Conservation (phyloP, 2,888 invertebrate species). For the Argyresthia albistria region DNA sequence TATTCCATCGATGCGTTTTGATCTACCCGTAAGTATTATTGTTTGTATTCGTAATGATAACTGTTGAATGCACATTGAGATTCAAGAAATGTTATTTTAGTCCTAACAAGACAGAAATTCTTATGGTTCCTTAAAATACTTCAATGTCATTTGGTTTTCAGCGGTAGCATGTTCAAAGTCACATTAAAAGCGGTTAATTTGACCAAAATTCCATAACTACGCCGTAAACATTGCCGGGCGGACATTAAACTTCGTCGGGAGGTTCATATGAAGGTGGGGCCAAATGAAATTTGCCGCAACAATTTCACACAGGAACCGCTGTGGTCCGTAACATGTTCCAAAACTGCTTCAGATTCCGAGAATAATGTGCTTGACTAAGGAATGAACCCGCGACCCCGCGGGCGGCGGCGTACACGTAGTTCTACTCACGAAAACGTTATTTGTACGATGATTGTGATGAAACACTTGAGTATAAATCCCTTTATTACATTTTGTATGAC, state of each 20-base stretch:
- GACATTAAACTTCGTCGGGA: constrained; percentile 3
- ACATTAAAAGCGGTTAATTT: too few species aligned
- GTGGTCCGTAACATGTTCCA: constrained; percentile 16
- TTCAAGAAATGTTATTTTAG: too few species aligned
- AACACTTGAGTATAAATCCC: constrained; percentile 15
- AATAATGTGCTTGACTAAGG: constrained; percentile 20
- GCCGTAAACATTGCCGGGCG: not conserved
- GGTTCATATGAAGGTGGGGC: constrained; percentile 3
- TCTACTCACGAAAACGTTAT: constrained; percentile 39
- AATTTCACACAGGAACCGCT: constrained; percentile 14
- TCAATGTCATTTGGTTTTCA: not conserved
- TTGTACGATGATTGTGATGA: constrained; percentile 27
- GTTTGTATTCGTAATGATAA: not conserved
- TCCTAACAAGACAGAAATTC: not conserved
- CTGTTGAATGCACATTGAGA: too few species aligned
- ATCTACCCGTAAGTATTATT: not conserved
- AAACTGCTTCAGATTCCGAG: constrained; percentile 27
- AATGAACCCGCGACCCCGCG: constrained; percentile 37
- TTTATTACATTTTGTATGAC: constrained; percentile 10
- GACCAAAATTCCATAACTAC: too few species aligned
- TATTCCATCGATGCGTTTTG: not conserved
- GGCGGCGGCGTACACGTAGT: constrained; percentile 19
- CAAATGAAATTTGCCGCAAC: constrained; percentile 12
- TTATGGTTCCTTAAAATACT: not conserved
- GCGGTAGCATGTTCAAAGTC: not conserved